Evolutionary conservation across 23 tunicate genomes (phyloP), one percentile per base, ranked within the genome.

Genomic region (Oikopleura vanhoeffeni): DNA sequence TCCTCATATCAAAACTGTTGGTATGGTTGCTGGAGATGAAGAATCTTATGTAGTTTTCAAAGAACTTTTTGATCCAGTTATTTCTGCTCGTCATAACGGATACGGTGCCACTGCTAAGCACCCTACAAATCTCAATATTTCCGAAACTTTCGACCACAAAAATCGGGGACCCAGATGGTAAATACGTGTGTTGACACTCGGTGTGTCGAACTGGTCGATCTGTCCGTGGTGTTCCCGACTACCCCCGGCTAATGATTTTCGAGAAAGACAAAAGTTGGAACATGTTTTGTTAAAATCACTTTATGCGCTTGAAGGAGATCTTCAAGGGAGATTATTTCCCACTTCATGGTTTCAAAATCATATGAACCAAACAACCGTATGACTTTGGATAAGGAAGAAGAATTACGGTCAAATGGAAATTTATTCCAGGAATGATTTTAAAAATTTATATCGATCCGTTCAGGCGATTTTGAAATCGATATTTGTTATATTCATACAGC

Each of bases 11-110:
- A 85, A 84, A 85, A 92, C 92, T 0, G 92, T 89, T 13, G 97
- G 97, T 0, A 85, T 92, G 75, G 93, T 91, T 34, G 97, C 97
- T 24, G 97, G 97, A 0, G 97, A 92, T 84, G 97, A 92, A 85
- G 92, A 92, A 71, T 90, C 90, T 84, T 92, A 92, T 64, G 83
- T 85, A 41, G 90, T 89, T 41, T 92, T 92, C 89, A 85, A 87
- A 67, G 97, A 92, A 27, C 87, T 92, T 41, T 92, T 92, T 75
- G 91, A 92, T 76, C 97, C 97, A 0, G 92, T 92, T 41, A 92
- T 92, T 39, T 88, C 89, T 40, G 97, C 85, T 8, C 89, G 90
- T 40, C 88, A 90, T 87, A 89, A 89, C 40, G 97, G 97, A 8
- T 92, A 87, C 84, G 90, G 88, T 0, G 75, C 86, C 40, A 87